Evolutionary conservation across 2,888 invertebrate species (phyloP).

Genomic region (Cremastobaeus sp.): DNA sequence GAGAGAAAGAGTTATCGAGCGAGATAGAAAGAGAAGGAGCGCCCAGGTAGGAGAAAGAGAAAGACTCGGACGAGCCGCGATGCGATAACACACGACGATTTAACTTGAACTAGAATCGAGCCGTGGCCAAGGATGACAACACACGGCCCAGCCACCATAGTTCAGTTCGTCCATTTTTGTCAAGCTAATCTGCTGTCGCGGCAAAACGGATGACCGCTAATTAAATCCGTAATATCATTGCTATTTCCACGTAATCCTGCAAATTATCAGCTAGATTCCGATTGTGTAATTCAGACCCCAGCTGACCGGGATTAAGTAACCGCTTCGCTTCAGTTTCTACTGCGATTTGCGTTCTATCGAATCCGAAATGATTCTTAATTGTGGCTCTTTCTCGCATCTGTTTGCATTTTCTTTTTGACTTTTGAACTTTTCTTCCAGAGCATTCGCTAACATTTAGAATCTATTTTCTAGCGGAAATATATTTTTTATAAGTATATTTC

Average conservation of each 20-base stretch:
- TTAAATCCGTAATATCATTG: conserved; percentile 34
- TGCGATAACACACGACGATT: conserved; percentile 62
- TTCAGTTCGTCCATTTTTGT: conserved; percentile 54
- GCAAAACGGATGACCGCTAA: conserved; percentile 13
- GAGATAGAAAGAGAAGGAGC: background rate
- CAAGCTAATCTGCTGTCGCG: conserved; percentile 30
- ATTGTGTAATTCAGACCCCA: conserved; percentile 45
- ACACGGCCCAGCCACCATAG: conserved; percentile 45
- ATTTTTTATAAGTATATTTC: too few relatives aligned
- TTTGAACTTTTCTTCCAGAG: too few relatives aligned
- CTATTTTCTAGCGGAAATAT: too few relatives aligned
- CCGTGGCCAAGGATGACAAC: conserved; percentile 57
- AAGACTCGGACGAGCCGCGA: conserved; percentile 19
- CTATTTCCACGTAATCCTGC: conserved; percentile 42
- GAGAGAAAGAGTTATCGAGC: background rate
- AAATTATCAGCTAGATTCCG: conserved; percentile 34
- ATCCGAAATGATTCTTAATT: too few relatives aligned
- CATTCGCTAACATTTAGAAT: too few relatives aligned
- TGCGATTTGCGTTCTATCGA: too few relatives aligned
- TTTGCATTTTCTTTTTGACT: too few relatives aligned
- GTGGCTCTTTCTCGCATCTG: too few relatives aligned
- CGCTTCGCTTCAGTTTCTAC: too few relatives aligned
- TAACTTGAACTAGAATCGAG: conserved; percentile 65
- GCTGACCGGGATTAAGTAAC: conserved; percentile 47
- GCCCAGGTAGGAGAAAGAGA: background rate